Evolutionary conservation across 2,113 vertebrate genomes (phyloP), one percentile per base, ranked within the genome.

Genomic region (Epinephelus moara): DNA sequence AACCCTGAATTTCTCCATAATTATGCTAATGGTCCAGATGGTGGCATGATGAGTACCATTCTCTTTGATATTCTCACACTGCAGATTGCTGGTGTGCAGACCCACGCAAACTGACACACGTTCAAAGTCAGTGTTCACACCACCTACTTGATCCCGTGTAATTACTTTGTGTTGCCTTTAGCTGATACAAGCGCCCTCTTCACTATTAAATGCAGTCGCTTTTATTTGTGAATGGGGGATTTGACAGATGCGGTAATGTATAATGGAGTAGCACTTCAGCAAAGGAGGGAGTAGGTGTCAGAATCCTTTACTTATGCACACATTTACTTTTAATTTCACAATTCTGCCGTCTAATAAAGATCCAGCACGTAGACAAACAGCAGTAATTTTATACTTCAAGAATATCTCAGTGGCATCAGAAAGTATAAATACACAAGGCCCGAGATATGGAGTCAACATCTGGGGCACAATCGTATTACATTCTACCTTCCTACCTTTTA

Each of bases 1-100:
- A 93, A 91, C 72, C 80, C 91, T 67, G 88, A 83, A 83, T 90
- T 92, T 90, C 90, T 90, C 82, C 91, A 89, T 94, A 92, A 94
- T 95, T 94, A 95, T 95, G 94, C 89, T 92, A 94, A 94, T 95
- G 81, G 81, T 69, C 88, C 94, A 95, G 94, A 94, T 94, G 93
- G 94, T 91, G 82, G 89, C 91, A 92, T 90, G 90, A 94, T 92
- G 92, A 91, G 87, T 92, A 85, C 72, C 91, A 90, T 89, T 86
- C 91, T 93, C 91, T 93, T 92, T 91, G 92, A 93, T 93, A 91
- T 92, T 77, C 91, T 86, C 85, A 79, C 92, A 64, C 82, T 78
- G 89, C 81, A 68, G 81, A 89, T 86, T 67, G 77, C 86, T 88
- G 71, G 75, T 89, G 91, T 88, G 82, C 79, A 79, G 86, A 74